Conservation (phyloP, 2,113 vertebrate genomes). For the Pluvialis apricaria region DNA sequence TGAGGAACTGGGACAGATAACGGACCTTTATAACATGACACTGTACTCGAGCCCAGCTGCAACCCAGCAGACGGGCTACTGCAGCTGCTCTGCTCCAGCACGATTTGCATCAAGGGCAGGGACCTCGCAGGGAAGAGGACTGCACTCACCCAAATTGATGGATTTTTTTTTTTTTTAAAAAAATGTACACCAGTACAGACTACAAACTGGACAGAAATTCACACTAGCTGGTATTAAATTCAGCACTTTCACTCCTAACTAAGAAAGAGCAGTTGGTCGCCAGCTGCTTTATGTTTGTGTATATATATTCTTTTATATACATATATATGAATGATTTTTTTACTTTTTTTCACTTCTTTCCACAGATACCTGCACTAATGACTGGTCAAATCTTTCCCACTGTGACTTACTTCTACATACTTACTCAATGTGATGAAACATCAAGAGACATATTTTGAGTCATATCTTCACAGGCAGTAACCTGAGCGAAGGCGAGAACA, state of each 20-base stretch:
- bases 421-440: neutral
- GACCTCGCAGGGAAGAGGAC: neutral
- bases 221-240: neutral
- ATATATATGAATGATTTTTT: neutral
- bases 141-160: rapidly evolving
- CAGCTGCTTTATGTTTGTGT: neutral
- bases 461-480: neutral
- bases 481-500: neutral
- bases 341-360: neutral
- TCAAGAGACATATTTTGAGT: neutral
- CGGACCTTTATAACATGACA: neutral
- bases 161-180: neutral
- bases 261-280: neutral
- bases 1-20: neutral
- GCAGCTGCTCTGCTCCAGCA: neutral
- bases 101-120: neutral
- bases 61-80: neutral
- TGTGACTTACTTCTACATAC: neutral
- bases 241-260: neutral
- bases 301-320: neutral
- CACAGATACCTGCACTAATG: neutral
- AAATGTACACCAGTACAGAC: neutral
- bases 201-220: neutral
- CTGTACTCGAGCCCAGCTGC: neutral
- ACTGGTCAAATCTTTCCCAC: neutral